Base-by-base conservation (phyloP, 2,888 invertebrate genomes). In the Drosophila borealis region DNA sequence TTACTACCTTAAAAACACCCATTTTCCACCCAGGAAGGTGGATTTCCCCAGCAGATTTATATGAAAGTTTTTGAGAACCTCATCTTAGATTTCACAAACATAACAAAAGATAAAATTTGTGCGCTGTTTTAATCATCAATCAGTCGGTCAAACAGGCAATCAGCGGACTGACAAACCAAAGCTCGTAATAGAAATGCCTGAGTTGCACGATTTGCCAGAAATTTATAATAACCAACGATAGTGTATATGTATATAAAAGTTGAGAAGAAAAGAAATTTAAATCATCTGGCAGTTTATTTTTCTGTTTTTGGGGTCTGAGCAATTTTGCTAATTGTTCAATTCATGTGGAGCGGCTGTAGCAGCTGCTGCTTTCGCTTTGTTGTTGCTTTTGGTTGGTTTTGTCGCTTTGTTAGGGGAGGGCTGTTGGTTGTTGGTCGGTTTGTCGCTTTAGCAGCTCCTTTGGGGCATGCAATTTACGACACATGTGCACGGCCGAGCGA, bases 381-480 rank as follows among this genome's bases (percentile, higher is more conserved):
- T 44, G 57, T 50, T 59, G 53, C 14, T 25, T 25, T 8, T 29
- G 29, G 29, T 29, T 8, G 29, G 29, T 29, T 29, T 29, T 29
- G 29, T 29, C 29, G 29, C 37, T 25, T 29, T 19, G 53, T 60
- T 45, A 17, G 48, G 49, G 5, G 19, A 37, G 5, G 34, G 44
- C 33, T 19, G 50, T 17, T 39, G 59, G 21, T 19, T 74, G 21
- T 19, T 74, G 60, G 61, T 48, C 45, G 46, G 51, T 60, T 53
- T 53, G 65, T 53, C 50, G 74, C 74, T 74, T 74, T 70, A 63
- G 72, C 72, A 73, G 63, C 65, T 70, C 88, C 82, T 72, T 72
- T 66, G 78, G 85, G 80, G 71, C 80, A 81, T 80, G 76, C 69
- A 82, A 85, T 82, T 82, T 82, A 85, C 82, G 82, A 78, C 78